Base-by-base conservation (phyloP, 2,113 vertebrate species). In the Xiphorhynchus elegans region DNA sequence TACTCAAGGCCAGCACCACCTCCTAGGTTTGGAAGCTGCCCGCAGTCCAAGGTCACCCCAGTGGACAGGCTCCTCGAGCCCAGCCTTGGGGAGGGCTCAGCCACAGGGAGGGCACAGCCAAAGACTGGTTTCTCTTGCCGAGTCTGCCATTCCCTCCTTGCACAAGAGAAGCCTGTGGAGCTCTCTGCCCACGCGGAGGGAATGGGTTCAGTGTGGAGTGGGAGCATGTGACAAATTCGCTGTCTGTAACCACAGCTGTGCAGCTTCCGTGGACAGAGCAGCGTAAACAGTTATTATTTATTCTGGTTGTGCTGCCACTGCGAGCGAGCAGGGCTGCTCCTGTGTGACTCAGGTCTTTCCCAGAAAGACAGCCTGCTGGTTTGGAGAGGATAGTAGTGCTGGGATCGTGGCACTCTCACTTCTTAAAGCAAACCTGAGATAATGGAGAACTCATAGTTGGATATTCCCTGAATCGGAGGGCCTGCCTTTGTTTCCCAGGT, bases 401-500 rank as follows among this genome's bases (percentile, higher is more conserved):
- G 66, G 56, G 78, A 77, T 75, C 55, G 10, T 31, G n/a, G 52
- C 74, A 17, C 35, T 49, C n/a, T 66, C 75, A 17, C 62, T 82
- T 90, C 84, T 93, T 35, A 95, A 79, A 95, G 55, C 84, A 93
- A 67, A 89, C 70, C 92, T 93, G 90, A 63, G 97, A 66, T 88
- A 87, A 78, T 63, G 59, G 75, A 89, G 77, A 88, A 52, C 91
- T 95, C 69, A 55, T 46, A 74, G 60, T 53, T 1, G 0, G 64
- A 72, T 89, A 91, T 74, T 91, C 59, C 77, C 67, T 16, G 21
- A 69, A 37, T 83, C 2, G 0, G 79, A 96, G 91, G 83, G 82
- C 70, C 78, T 60, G 88, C 81, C 87, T 97, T 97, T 96, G 80
- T 95, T 91, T 92, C 90, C 70, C 91, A 94, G 82, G 94, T 92